Percentiles rank a stretch among this genome's conserved stretches.
phyloP scores from a whole-genome alignment of 2,113 vertebrate species.

The Gavialis gangeticus region DNA sequence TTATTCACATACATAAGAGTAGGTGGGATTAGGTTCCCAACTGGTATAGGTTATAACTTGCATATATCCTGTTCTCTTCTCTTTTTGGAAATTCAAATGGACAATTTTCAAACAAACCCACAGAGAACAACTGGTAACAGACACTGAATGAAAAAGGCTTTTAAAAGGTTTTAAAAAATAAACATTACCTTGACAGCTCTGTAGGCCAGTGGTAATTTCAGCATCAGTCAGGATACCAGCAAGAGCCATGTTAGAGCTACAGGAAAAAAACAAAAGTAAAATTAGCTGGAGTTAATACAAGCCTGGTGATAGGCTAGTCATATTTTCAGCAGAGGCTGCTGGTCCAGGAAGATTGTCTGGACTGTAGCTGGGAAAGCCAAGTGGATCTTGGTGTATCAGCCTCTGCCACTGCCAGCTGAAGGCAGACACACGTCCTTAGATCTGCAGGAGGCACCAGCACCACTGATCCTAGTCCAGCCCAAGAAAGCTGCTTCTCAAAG shows the following conservation, averaged over 20 bases:
- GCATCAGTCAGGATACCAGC: conserved; percentile 78
- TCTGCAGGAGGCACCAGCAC: neutral
- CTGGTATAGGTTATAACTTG: neutral
- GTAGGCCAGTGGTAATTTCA: conserved; percentile 86
- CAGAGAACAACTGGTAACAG: neutral
- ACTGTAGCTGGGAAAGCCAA: neutral
- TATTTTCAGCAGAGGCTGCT: neutral
- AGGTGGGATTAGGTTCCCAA: neutral
- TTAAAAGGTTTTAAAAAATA: neutral
- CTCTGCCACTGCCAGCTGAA: neutral
- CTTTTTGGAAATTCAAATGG: neutral
- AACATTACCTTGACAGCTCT: conserved; percentile 81
- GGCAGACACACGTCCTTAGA: neutral
- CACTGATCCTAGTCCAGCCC: neutral
- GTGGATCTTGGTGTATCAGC: neutral
- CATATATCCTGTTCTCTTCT: neutral
- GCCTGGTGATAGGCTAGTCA: neutral
- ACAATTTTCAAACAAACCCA: neutral
- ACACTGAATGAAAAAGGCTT: neutral
- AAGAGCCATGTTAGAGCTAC: conserved; percentile 82
- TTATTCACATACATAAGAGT: neutral
- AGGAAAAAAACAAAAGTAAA: neutral
- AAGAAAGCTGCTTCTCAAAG: neutral
- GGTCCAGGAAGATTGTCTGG: too few relatives aligned
- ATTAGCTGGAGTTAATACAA: neutral